Evolutionary conservation across 2,888 invertebrate genomes (phyloP), one percentile per base, ranked within the genome.

Genomic region (Leptopilina myrica): DNA sequence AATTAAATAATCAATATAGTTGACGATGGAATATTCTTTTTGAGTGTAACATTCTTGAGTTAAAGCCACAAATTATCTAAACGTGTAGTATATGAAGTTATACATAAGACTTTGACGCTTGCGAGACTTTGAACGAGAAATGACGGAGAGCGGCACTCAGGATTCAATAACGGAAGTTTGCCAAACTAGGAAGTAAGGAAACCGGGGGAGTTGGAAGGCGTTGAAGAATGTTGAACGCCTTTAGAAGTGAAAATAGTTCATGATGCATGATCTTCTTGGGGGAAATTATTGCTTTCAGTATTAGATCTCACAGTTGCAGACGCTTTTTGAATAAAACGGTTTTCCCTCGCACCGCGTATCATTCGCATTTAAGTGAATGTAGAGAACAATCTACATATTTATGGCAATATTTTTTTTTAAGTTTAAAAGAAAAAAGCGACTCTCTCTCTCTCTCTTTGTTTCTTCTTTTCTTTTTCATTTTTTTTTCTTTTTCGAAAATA

Each of bases 121-220:
- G n/a, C 56, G 56, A 53, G 33, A 56, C 73, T 73, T 56, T 53
- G 53, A 69, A 53, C 53, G 33, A 26, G 53, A 69, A 69, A 73
- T 56, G 73, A 56, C 56, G 56, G 33, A 56, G 56, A 56, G n/a
- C 73, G 56, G 73, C 33, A 56, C 56, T 73, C 56, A 73, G 73
- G 73, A 73, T 73, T 73, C 73, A 73, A 73, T 73, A 73, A 73
- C 56, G 73, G 56, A 73, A 73, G 73, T 73, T 73, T 56, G n/a
- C 33, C 56, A 73, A 73, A 73, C 56, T 56, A 73, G 56, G 56
- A 20, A 49, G 20, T 67, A 66, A 56, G 40, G 73, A 56, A 56
- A 56, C 53, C 53, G 53, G 53, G 14, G 53, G 14, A 53, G 14
- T 33, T 33, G 56, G 56, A 73, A 33, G n/a, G 56, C 73, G 33